Evolutionary conservation across 2,797 vertebrate species (phyloP).

Genomic region (Menidia menidia): DNA sequence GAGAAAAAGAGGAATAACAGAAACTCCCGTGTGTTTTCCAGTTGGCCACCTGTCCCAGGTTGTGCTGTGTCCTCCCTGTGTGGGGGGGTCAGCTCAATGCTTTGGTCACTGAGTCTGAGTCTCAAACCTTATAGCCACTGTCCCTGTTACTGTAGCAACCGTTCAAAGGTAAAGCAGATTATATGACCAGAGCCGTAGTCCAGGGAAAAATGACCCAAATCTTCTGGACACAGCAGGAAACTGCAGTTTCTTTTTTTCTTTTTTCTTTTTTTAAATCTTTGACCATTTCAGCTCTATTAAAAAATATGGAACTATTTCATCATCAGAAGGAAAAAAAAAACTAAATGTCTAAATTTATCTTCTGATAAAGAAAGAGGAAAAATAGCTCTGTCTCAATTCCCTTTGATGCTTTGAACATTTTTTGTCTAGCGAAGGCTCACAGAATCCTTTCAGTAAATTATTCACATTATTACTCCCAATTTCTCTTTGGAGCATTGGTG

Average conservation of each 20-base stretch:
- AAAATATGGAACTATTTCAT: conserved; percentile 30
- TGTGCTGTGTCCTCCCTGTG: conserved; percentile 25
- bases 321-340: conserved; percentile 29
- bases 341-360: conserved; percentile 46
- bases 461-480: conserved; percentile 64
- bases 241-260: background rate
- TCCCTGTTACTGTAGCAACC: conserved; percentile 57
- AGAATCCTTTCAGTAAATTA: conserved; percentile 67
- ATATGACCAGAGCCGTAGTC: conserved; percentile 10
- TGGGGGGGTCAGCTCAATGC: conserved; percentile 15
- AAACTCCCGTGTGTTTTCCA: conserved; percentile 38
- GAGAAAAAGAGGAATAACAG: conserved; percentile 33
- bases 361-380: conserved; percentile 1
- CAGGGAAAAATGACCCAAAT: conserved; percentile 6
- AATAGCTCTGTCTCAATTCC: conserved; percentile 32
- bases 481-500: conserved; percentile 50
- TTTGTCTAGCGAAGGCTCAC: conserved; percentile 54
- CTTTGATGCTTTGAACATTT: conserved; percentile 67
- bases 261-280: background rate
- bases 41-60: conserved; percentile 1
- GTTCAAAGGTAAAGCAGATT: conserved; percentile 39
- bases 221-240: background rate
- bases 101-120: conserved; percentile 29
- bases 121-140: conserved; percentile 31
- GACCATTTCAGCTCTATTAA: background rate